A percentile compares a stretch with the other conserved stretches of the same genome.
Evolutionary conservation across 2,113 vertebrate species (phyloP).

Genomic region (western clawed frog (Xenopus tropicalis)): DNA sequence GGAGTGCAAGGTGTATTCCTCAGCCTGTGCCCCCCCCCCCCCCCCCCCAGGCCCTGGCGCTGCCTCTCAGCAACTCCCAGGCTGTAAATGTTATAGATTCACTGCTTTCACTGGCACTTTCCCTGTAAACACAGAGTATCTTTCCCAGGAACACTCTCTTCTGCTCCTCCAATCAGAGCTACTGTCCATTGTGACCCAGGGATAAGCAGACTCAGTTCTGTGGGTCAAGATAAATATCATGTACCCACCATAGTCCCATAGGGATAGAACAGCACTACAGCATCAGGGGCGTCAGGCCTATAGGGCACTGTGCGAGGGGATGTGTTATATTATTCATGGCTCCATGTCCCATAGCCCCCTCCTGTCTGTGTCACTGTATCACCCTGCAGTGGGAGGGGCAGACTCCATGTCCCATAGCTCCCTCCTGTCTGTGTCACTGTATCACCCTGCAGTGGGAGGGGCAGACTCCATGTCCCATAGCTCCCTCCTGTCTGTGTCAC

Average conservation of each 20-base stretch:
- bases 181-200: not conserved
- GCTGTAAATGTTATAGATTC: not conserved
- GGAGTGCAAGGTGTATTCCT: slow-evolving; percentile 7
- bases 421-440: not conserved
- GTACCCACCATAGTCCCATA: too few relatives aligned
- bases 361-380: not conserved
- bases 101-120: not conserved
- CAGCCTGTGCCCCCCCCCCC: too few relatives aligned
- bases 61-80: not conserved
- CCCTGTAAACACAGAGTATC: not conserved
- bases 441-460: slow-evolving; percentile 8
- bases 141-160: not conserved
- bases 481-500: too few relatives aligned
- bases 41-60: too few relatives aligned
- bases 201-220: not conserved
- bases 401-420: too few relatives aligned
- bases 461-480: not conserved
- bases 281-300: too few relatives aligned
- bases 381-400: slow-evolving; percentile 3
- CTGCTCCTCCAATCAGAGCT: not conserved
- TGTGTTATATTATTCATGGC: not conserved
- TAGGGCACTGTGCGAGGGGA: too few relatives aligned
- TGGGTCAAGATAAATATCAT: too few relatives aligned
- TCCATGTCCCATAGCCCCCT: not conserved
- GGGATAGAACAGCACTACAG: too few relatives aligned